Evolutionary conservation across 2,113 vertebrate genomes (phyloP).

Genomic region (Cololabis saira): DNA sequence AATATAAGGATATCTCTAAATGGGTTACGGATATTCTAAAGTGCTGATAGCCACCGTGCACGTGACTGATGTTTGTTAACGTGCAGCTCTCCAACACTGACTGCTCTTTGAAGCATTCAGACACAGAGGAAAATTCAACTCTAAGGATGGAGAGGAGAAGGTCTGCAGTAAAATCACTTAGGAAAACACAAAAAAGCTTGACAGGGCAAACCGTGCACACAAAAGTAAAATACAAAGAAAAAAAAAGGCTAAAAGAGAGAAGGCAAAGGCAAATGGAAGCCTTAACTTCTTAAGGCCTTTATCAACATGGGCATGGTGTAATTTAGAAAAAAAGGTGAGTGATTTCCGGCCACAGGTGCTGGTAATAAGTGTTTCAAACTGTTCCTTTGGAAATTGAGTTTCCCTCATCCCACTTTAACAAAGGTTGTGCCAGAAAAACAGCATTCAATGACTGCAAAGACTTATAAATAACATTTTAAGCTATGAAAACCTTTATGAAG

Average conservation of each 20-base stretch:
- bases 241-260: too few species aligned
- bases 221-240: too few species aligned
- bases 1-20: too few species aligned
- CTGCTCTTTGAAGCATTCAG: conserved; percentile 60
- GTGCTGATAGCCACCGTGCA: background rate
- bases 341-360: background rate
- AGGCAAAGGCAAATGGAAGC: background rate
- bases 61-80: conserved; percentile 39
- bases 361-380: too few species aligned
- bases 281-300: background rate
- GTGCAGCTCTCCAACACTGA: conserved; percentile 26
- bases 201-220: too few species aligned
- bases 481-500: conserved; percentile 31
- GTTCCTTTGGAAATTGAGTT: too few species aligned
- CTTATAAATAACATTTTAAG: conserved; percentile 32
- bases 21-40: background rate
- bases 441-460: conserved; percentile 23
- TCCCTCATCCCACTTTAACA: too few species aligned
- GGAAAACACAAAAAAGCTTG: too few species aligned
- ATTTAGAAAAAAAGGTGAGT: background rate
- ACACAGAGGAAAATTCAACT: conserved; percentile 50
- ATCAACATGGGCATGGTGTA: too few species aligned
- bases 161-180: conserved; percentile 1
- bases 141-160: conserved; percentile 34
- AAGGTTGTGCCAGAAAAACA: conserved; percentile 13